Base-by-base conservation (phyloP, 2,888 invertebrate genomes). In the Lissonota sp. region DNA sequence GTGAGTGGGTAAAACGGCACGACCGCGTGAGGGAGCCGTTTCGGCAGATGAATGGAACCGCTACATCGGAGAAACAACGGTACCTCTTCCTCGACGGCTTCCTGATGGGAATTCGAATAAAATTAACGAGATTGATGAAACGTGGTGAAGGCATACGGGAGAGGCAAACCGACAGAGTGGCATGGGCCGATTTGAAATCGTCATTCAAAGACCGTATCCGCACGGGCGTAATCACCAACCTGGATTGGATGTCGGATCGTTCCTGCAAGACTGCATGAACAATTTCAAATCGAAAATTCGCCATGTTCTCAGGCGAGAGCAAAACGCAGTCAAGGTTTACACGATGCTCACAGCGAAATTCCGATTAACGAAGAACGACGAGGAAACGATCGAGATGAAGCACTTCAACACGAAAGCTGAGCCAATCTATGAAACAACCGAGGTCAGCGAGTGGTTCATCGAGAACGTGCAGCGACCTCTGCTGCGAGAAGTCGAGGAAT, bases 391-490 rank as follows among this genome's bases (percentile, higher is more conserved):
- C n/a, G n/a, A n/a, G n/a, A n/a, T n/a, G n/a, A n/a, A n/a, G n/a
- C n/a, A n/a, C n/a, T n/a, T n/a, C 87, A 87, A 80, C n/a, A 87
- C 87, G 2, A 82, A 80, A 51, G 84, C 79, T 72, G 57, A 66
- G 4, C 46, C 83, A 10, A 86, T 88, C 8, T 84, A 80, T 69
- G 76, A 44, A n/a, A 79, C 85, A 8, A 87, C n/a, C n/a, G n/a
- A n/a, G n/a, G n/a, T n/a, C n/a, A n/a, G n/a, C n/a, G n/a, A n/a
- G n/a, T n/a, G n/a, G 86, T 87, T 84, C 64, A 62, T 79, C 39
- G 64, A 42, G 6, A 77, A 85, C 42, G 70, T 87, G 2, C 73
- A 39, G 7, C 63, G 66, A n/a, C 82, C 78, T 3, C 76, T 86
- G 16, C 53, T 83, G 6, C 82, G n/a, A n/a, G n/a, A n/a, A n/a